These are phyloP conservation scores for Montifringilla adamsi DNA, from an alignment of 2,113 vertebrate genomes.

Conservation along the genomic window DNA sequence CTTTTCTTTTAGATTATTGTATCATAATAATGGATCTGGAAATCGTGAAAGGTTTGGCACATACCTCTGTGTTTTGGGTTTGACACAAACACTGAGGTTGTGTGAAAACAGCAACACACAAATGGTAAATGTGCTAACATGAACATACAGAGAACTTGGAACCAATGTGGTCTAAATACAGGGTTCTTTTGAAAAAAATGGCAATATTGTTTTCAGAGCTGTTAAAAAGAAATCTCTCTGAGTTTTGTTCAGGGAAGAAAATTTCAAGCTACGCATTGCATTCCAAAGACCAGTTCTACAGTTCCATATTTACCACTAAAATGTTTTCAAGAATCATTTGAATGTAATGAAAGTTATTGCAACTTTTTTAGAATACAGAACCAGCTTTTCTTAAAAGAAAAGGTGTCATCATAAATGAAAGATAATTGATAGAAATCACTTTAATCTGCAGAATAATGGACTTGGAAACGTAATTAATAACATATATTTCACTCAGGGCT, in stretches of 20 bases:
- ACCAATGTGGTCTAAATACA: background rate
- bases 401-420: rapidly evolving
- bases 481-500: background rate
- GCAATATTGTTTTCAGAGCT: background rate
- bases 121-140: conserved; percentile 28
- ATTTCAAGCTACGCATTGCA: background rate
- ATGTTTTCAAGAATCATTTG: background rate
- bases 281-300: background rate
- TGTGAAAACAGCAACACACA: conserved; percentile 46
- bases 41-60: conserved; percentile 50
- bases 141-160: background rate
- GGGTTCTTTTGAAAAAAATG: background rate
- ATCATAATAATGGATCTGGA: conserved; percentile 32
- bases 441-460: background rate
- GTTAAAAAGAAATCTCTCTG: background rate
- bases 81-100: background rate
- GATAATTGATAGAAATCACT: background rate
- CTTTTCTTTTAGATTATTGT: conserved; percentile 19
- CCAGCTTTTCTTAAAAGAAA: background rate
- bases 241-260: background rate
- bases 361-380: background rate
- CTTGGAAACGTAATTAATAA: background rate
- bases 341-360: background rate
- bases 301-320: background rate
- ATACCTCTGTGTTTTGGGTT: conserved; percentile 30